Conservation (phyloP, 2,888 invertebrate species). For the Aphrophora alni region DNA sequence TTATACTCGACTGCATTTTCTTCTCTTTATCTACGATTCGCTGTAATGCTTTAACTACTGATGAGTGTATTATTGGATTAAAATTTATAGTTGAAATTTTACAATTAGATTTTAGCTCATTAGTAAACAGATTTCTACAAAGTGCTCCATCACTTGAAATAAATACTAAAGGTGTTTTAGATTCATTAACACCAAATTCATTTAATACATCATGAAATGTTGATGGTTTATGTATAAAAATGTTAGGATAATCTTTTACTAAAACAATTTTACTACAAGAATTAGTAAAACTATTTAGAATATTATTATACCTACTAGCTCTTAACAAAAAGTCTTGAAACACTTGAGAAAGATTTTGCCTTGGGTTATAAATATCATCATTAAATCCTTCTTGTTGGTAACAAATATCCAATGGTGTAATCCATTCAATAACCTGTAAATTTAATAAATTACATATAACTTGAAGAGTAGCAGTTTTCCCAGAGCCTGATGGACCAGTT, state of each 20-base stretch:
- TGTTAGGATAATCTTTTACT: conserved; percentile 32
- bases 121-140: conserved; percentile 25
- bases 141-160: conserved; percentile 20
- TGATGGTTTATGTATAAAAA: conserved; percentile 25
- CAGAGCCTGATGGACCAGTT: conserved; percentile 84
- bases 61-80: conserved; percentile 18
- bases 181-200: not conserved
- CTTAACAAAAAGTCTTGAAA: conserved; percentile 31
- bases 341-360: conserved; percentile 13
- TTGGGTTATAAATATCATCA: not conserved
- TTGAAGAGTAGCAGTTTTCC: conserved; percentile 78
- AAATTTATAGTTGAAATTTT: conserved; percentile 19
- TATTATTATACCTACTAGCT: conserved; percentile 25
- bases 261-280: conserved; percentile 13
- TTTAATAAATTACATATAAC: conserved; percentile 69
- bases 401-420: conserved; percentile 73
- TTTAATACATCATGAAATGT: conserved; percentile 27
- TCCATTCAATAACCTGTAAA: conserved; percentile 77
- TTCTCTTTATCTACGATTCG: conserved; percentile 1
- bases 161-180: conserved; percentile 28
- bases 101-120: not conserved
- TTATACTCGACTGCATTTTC: not conserved
- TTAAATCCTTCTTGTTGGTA: not conserved
- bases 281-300: not conserved
- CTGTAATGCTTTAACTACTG: conserved; percentile 18